A percentile compares a stretch with the other conserved stretches of the same genome.
These are phyloP conservation scores for Dione vanillae DNA, from an alignment of 2,888 invertebrate species.

Conservation along the genomic window DNA sequence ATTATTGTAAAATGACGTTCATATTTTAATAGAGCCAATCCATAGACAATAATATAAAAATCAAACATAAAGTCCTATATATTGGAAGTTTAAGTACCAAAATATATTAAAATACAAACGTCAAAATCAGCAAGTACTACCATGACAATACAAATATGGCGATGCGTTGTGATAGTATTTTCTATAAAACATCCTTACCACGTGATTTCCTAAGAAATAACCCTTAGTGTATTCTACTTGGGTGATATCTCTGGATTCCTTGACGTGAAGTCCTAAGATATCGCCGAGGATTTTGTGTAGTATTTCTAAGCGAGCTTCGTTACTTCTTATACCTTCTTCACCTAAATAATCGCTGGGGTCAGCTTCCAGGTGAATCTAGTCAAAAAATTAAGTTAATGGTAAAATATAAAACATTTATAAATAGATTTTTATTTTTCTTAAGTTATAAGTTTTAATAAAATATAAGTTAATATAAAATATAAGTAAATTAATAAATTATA, in stretches of 20 bases:
- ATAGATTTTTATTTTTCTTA: too few relatives aligned
- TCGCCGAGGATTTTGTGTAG: constrained; percentile 89
- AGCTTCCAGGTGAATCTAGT: constrained; percentile 91
- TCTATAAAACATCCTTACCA: constrained; percentile 81
- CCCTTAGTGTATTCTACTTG: constrained; percentile 84
- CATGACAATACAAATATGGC: constrained; percentile 52
- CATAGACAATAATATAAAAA: background rate
- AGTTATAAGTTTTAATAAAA: too few relatives aligned
- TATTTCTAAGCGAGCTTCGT: constrained; percentile 90
- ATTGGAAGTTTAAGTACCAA: background rate
- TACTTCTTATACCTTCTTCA: constrained; percentile 75
- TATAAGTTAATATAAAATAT: too few relatives aligned
- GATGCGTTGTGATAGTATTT: constrained; percentile 54
- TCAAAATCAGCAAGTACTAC: constrained; percentile 61
- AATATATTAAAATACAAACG: constrained; percentile 41
- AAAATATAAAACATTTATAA: too few relatives aligned
- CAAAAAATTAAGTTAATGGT: too few relatives aligned
- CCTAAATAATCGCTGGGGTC: constrained; percentile 85
- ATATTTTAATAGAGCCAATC: constrained; percentile 26
- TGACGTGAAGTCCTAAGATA: constrained; percentile 88
- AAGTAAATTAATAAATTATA: too few relatives aligned
- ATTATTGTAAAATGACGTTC: constrained; percentile 45
- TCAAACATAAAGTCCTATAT: background rate
- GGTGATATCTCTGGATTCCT: constrained; percentile 59
- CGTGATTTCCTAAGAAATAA: constrained; percentile 92